Evolutionary conservation across 2,888 invertebrate genomes (phyloP), one percentile per base, ranked within the genome.

Genomic region (Pristionchus exspectatus): DNA sequence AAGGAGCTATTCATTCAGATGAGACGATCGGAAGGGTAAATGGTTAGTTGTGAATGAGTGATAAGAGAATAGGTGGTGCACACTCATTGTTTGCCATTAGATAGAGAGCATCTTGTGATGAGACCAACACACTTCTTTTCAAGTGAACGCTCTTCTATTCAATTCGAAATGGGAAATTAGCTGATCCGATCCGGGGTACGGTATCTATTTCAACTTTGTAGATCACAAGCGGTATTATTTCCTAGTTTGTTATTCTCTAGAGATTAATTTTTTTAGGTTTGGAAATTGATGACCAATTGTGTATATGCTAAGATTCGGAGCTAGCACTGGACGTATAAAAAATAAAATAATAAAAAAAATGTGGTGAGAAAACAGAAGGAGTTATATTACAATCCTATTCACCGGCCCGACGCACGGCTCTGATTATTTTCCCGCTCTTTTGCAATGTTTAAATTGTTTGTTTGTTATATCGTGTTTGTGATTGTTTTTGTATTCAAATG

Each of bases 31-130:
- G 24, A 30, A n/a, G 30, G 38, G 21, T 16, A 24, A 44, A 77
- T 44, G 38, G 77, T 30, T 72, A 72, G 72, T 77, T 77, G 77
- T 44, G 77, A 77, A 77, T 24, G 38, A 77, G 77, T 77, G 77
- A 77, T 77, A 77, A 77, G 77, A 77, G 44, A 24, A 24, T 24
- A 9, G 30, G 30, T 7, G 44, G 77, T 44, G 77, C 77, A 77
- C 44, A 44, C 77, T 72, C 44, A 44, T 4, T 77, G 38, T 77
- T 44, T 77, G 38, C 77, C 77, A 77, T 77, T 38, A 9, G 77
- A 77, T 9, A 44, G 77, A 77, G 77, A 18, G 24, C 77, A 30
- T 77, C 77, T 77, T 77, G 77, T 77, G 77, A 77, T 77, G 14
- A 21, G 7, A 30, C 14, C 30, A 33, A 21, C 72, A 72, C 72